phyloP scores from a whole-genome alignment of 2,113 vertebrate species.

The Solea solea region DNA sequence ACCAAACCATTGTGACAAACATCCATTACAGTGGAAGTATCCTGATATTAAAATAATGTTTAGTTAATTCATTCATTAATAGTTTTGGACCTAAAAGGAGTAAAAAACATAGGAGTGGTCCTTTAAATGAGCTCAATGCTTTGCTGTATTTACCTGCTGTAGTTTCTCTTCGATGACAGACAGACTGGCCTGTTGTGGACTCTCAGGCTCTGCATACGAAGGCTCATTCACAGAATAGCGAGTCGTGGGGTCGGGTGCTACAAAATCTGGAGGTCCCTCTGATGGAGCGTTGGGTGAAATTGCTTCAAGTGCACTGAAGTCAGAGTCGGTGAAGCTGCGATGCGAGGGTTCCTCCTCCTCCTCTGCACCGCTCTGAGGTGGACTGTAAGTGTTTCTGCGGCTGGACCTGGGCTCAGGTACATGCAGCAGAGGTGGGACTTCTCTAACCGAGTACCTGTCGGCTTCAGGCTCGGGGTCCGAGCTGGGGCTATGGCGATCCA shows the following conservation, averaged over 20 bases:
- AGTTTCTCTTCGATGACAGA: slow-evolving; percentile 76
- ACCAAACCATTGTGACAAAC: too few relatives aligned
- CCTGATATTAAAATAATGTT: too few relatives aligned
- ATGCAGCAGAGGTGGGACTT: slow-evolving; percentile 69
- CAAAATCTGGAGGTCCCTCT: slow-evolving; percentile 78
- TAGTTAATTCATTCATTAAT: too few relatives aligned
- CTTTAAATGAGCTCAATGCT: not conserved
- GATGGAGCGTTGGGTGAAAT: slow-evolving; percentile 52
- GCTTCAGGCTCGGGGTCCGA: slow-evolving; percentile 1
- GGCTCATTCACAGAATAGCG: slow-evolving; percentile 9
- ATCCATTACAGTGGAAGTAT: too few relatives aligned
- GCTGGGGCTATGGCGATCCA: slow-evolving; percentile 21
- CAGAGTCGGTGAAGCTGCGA: slow-evolving; percentile 77
- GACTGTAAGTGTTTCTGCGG: slow-evolving; percentile 31
- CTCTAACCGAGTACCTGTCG: slow-evolving; percentile 28
- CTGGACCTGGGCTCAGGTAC: slow-evolving; percentile 46
- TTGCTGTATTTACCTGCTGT: slow-evolving; percentile 66
- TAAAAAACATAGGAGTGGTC: not conserved
- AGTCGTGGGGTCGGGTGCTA: slow-evolving; percentile 71
- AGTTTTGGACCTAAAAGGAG: too few relatives aligned
- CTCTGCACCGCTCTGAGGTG: not conserved
- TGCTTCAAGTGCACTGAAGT: slow-evolving; percentile 60
- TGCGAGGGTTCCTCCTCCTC: slow-evolving; percentile 44
- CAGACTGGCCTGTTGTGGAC: slow-evolving; percentile 56
- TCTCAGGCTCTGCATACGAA: slow-evolving; percentile 28